Evolutionary conservation across 2,797 vertebrate genomes (phyloP).

Genomic region (Chaetophractus vellerosus): DNA sequence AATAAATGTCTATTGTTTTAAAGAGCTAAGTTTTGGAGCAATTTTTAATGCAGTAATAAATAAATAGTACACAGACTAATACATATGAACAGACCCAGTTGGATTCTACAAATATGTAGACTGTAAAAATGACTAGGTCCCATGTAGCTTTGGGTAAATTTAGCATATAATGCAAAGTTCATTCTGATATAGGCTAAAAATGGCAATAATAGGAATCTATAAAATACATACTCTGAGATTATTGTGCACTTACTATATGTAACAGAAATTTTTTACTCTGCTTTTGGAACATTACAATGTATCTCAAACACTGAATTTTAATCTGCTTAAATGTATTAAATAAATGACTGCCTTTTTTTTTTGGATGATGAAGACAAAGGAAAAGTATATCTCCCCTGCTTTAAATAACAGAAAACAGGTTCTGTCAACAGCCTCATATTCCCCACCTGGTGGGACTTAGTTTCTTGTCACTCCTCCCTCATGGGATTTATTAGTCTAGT

Average conservation of each 20-base stretch:
- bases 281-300: not conserved
- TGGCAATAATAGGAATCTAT: not conserved
- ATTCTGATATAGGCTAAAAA: slow-evolving; percentile 21
- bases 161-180: not conserved
- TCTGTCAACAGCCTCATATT: not conserved
- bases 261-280: not conserved
- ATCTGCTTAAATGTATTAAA: not conserved
- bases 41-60: not conserved
- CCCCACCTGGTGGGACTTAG: too few species aligned
- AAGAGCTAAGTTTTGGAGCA: not conserved
- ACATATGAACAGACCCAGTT: not conserved
- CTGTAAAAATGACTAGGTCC: not conserved
- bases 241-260: not conserved
- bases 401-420: not conserved
- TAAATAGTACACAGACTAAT: not conserved
- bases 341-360: not conserved
- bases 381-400: not conserved
- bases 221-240: not conserved
- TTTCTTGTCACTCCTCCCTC: not conserved
- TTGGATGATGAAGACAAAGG: not conserved
- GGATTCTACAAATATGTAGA: not conserved
- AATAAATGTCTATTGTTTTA: not conserved
- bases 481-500: not conserved
- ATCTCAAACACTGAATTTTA: slow-evolving; percentile 1
- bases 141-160: not conserved